Conservation (phyloP, 92 coral and sea anemone genomes). For the Diadumene lineata region DNA sequence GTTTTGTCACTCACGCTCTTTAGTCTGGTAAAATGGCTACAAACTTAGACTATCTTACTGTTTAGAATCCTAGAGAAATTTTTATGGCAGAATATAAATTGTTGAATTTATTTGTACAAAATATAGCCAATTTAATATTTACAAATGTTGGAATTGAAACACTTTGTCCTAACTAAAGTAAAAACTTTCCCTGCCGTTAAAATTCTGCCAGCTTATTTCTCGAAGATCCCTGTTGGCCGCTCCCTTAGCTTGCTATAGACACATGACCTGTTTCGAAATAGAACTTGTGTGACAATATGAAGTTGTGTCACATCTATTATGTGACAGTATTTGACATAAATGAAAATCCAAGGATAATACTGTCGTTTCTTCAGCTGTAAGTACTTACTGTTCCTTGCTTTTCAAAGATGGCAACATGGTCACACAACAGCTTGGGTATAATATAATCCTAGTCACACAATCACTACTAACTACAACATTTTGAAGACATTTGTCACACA, state of each 20-base stretch:
- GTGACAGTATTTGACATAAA: not conserved
- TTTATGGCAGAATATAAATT: conserved; percentile 41
- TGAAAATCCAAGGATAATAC: too few relatives aligned
- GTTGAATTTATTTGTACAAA: conserved; percentile 31
- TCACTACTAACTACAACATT: too few relatives aligned
- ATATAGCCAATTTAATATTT: conserved; percentile 48
- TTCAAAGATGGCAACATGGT: too few relatives aligned
- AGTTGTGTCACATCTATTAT: not conserved
- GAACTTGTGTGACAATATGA: conserved; percentile 6
- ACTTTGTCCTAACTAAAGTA: conserved; percentile 31
- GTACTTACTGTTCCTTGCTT: too few relatives aligned
- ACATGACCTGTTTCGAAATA: too few relatives aligned
- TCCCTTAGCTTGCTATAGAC: not conserved
- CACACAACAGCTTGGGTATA: too few relatives aligned
- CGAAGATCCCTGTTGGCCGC: conserved; percentile 37
- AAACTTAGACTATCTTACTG: not conserved
- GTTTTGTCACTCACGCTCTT: conserved; percentile 15
- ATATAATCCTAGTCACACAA: too few relatives aligned
- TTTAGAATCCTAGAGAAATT: conserved; percentile 47
- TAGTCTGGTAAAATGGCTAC: not conserved
- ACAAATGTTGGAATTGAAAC: conserved; percentile 25
- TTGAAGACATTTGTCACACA: too few relatives aligned
- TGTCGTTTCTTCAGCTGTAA: too few relatives aligned
- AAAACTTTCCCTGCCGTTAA: conserved; percentile 17
- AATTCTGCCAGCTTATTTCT: conserved; percentile 37